phyloP scores from a whole-genome alignment of 2,113 vertebrate genomes.

The Physeter macrocephalus region DNA sequence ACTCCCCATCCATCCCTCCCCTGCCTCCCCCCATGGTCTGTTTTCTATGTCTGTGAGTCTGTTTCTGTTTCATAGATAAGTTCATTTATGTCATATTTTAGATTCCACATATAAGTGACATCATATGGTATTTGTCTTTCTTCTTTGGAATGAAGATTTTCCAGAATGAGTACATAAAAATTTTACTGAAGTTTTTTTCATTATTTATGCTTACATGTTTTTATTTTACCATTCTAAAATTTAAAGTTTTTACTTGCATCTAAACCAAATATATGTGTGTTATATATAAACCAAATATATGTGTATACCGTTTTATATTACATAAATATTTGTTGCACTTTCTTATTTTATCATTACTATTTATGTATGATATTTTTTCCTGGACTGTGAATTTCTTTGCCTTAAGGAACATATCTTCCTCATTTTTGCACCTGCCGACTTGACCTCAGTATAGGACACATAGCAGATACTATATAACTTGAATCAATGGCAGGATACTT shows the following conservation, averaged over 20 bases:
- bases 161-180: background rate
- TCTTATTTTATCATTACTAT: background rate
- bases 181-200: background rate
- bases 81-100: too few species aligned
- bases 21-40: too few species aligned
- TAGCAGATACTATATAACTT: background rate
- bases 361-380: background rate
- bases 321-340: background rate
- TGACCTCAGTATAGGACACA: background rate
- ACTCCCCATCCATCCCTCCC: too few species aligned
- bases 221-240: background rate
- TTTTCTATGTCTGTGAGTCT: too few species aligned
- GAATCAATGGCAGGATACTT: background rate
- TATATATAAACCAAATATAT: background rate
- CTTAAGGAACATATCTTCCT: background rate
- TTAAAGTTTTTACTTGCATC: background rate
- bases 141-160: background rate
- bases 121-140: too few species aligned
- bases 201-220: background rate
- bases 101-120: too few species aligned
- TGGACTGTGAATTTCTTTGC: background rate
- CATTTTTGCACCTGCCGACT: background rate
- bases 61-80: too few species aligned
- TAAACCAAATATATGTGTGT: background rate
- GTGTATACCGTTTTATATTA: background rate